Percentiles rank a stretch among this genome's conserved stretches.
These are phyloP conservation scores for Dallia pectoralis DNA, from an alignment of 2,797 vertebrate genomes.

Conservation along the genomic window DNA sequence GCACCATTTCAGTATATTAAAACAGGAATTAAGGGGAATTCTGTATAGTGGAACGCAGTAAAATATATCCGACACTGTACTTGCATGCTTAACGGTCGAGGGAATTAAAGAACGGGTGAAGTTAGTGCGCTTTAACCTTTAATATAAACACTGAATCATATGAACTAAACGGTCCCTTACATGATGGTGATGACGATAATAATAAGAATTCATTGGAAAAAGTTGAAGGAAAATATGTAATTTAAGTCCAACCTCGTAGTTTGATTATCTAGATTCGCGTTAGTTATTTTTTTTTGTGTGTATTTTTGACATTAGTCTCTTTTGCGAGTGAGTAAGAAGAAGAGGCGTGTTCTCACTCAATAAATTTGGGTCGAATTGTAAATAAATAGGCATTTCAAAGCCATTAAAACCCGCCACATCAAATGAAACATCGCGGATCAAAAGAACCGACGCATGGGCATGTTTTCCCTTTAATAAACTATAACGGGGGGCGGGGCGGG, in stretches of 20 bases:
- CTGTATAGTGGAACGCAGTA: background rate
- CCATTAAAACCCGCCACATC: constrained; percentile 78
- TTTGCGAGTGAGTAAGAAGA: constrained; percentile 62
- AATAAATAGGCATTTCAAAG: constrained; percentile 74
- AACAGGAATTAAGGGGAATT: background rate
- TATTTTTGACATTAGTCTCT: constrained; percentile 42
- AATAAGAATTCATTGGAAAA: constrained; percentile 3
- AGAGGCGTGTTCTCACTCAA: constrained; percentile 72
- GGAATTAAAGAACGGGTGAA: constrained; percentile 4
- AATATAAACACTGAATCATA: background rate
- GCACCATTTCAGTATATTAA: background rate
- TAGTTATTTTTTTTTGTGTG: constrained; percentile 39
- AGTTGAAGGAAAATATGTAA: background rate
- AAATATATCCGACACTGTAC: background rate
- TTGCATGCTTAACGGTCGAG: background rate
- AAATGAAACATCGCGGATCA: constrained; percentile 76
- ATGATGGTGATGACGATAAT: constrained; percentile 7
- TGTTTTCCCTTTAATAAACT: constrained; percentile 69
- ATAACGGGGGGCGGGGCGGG: constrained; percentile 57
- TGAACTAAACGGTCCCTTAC: background rate
- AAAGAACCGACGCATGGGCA: constrained; percentile 72
- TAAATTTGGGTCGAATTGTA: constrained; percentile 73
- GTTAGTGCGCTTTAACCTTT: background rate
- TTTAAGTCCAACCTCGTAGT: background rate
- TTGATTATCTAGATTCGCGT: constrained; percentile 6